Base-by-base conservation (phyloP, 2,797 vertebrate genomes). In the Sebastes matsubarae region DNA sequence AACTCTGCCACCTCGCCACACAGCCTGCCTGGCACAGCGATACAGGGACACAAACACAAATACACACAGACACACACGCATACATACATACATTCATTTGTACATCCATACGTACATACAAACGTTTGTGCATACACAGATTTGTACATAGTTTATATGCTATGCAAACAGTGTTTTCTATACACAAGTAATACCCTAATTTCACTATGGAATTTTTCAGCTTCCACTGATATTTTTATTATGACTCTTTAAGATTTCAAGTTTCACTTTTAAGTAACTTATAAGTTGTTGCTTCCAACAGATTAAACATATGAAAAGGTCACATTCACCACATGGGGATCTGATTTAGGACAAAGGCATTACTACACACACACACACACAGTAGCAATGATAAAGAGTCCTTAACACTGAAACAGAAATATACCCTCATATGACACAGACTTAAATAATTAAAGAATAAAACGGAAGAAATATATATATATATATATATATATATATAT, bases 1-100 rank as follows among this genome's bases (percentile, higher is more conserved):
- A 85, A 46, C 90, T 87, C 89, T 89, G 82, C 93, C 89, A 91
- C 91, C 93, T 91, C 72, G 68, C 83, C 86, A 90, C 89, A 91
- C 90, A 89, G 89, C 83, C 90, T 85, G 87, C 83, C 80, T 93
- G 89, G 84, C 90, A 93, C 81, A 82, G 84, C 84, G 80, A 80
- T 81, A 81, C 81, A 89, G 75, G 70, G 50, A 90, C 82, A 83
- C 78, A 93, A 80, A 90, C 68, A 87, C 85, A 90, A 69, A 91
- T 63, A 88, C 77, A 88, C 81, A 88, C 76, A 72, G 59, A 75
- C 63, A 75, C 67, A 80, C 79, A 30, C 74, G 38, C 69, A 72
- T 36, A 34, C 57, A 75, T 63, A 77, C 78, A 30, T 80, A 30
- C 63, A 42, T 42, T 42, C 55, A 84, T 72, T 57, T 73, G 27